Base-by-base conservation (phyloP, 2,888 invertebrate species). In the Troides helena region DNA sequence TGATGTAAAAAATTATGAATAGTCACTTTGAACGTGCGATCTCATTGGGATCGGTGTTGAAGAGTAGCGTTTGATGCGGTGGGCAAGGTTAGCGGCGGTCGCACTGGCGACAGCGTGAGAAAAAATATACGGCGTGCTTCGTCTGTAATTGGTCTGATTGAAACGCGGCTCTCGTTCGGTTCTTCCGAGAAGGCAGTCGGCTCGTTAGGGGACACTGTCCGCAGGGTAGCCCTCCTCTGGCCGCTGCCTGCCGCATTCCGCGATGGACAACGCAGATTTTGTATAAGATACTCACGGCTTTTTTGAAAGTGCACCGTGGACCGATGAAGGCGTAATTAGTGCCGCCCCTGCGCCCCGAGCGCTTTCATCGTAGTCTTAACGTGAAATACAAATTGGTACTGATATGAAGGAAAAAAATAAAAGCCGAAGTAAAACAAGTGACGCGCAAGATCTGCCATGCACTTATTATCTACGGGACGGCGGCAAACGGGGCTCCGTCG, bases 61-160 rank as follows among this genome's bases (percentile, higher is more conserved):
- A 65, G 70, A 73, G 73, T 64, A 46, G 68, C 70, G 70, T 65
- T 70, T 63, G 64, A 65, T 72, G 74, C 74, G 68, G 64, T 70
- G 67, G 66, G 74, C 76, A 75, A 78, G 79, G 78, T 79, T 78
- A 75, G 72, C 70, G 71, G 76, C 74, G 76, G 76, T 72, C 74
- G 73, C 74, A 69, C 73, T 72, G 72, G 72, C 76, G 76, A 63
- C 62, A 72, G 75, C 76, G 78, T 88, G 89, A 86, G 88, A 88
- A 89, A 89, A 87, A 85, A 85, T 83, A 84, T 81, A 83, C 79
- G 83, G 85, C 74, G 78, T 81, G 86, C 81, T 83, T 81, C 80
- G 82, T 71, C 87, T 86, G 89, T 92, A 92, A 92, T 92, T 90
- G 91, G 91, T 83, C 85, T 89, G 89, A 92, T 92, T 91, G 90